Conservation (phyloP, 2,113 vertebrate genomes). For the Aix galericulata region DNA sequence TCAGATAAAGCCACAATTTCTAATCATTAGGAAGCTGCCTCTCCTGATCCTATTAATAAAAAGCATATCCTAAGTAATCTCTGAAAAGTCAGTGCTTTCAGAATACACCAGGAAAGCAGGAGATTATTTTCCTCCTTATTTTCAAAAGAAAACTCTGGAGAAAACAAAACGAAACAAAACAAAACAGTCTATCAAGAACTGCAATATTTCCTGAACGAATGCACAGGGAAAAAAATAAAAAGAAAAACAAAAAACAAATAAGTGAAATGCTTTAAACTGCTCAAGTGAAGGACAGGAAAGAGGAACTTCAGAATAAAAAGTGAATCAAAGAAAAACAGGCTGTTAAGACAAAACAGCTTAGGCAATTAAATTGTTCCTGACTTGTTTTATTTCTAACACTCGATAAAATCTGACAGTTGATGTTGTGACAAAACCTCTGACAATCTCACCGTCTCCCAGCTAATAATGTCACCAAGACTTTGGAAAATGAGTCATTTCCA, state of each 20-base stretch:
- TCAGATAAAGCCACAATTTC: slow-evolving; percentile 56
- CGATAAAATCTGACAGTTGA: not conserved
- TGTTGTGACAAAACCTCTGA: not conserved
- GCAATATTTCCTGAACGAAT: slow-evolving; percentile 7
- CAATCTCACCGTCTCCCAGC: not conserved
- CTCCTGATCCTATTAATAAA: slow-evolving; percentile 70
- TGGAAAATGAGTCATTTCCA: not conserved
- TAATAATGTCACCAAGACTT: not conserved
- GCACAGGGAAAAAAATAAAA: not conserved
- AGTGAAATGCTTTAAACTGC: not conserved
- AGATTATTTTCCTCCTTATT: slow-evolving; percentile 22
- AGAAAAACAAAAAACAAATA: not conserved
- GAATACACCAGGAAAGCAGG: not conserved
- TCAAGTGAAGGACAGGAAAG: not conserved
- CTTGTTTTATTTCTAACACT: not conserved
- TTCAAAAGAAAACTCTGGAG: not conserved
- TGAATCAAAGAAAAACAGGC: not conserved
- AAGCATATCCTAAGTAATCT: slow-evolving; percentile 49
- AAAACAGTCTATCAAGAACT: not conserved
- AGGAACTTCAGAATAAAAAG: not conserved
- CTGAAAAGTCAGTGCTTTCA: not conserved
- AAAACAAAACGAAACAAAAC: not conserved
- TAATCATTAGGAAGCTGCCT: slow-evolving; percentile 47
- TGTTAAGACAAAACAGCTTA: not conserved
- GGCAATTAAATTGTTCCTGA: accelerated